A percentile compares a stretch with the other conserved stretches of the same genome.
Conservation (phyloP, 2,797 vertebrate genomes). For the Sandelia bainsii region DNA sequence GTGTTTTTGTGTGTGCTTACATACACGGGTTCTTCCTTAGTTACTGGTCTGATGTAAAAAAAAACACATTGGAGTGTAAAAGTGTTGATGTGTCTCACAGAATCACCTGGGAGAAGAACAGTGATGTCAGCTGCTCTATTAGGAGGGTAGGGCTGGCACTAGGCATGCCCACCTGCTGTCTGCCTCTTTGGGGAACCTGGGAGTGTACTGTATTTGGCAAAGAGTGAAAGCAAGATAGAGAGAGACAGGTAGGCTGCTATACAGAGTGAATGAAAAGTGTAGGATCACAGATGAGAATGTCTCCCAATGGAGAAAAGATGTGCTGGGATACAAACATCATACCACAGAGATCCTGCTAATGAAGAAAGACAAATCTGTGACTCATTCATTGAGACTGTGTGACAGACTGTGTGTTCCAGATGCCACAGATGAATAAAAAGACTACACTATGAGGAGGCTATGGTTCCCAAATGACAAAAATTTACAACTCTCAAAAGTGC, state of each 20-base stretch:
- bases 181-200: slow-evolving; percentile 71
- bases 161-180: slow-evolving; percentile 83
- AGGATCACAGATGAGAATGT: slow-evolving; percentile 83
- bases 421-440: slow-evolving; percentile 62
- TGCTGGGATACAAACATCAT: slow-evolving; percentile 84
- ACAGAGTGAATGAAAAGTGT: slow-evolving; percentile 26
- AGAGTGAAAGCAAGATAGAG: slow-evolving; percentile 8
- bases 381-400: slow-evolving; percentile 55
- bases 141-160: slow-evolving; percentile 43
- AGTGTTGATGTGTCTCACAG: slow-evolving; percentile 56
- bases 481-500: slow-evolving; percentile 64
- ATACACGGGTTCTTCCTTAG: slow-evolving; percentile 31
- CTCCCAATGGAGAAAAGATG: slow-evolving; percentile 83
- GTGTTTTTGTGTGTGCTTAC: slow-evolving; percentile 14
- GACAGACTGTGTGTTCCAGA: slow-evolving; percentile 63
- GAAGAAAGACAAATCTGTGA: slow-evolving; percentile 47
- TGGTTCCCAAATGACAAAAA: slow-evolving; percentile 60
- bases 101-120: slow-evolving; percentile 55
- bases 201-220: slow-evolving; percentile 43
- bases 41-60: slow-evolving; percentile 33
- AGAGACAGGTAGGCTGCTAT: slow-evolving; percentile 21
- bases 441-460: slow-evolving; percentile 30
- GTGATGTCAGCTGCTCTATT: slow-evolving; percentile 58
- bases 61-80: slow-evolving; percentile 26
- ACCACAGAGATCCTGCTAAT: slow-evolving; percentile 34